phyloP scores from a whole-genome alignment of 2,888 invertebrate species.

The Sceliomorpha sp. region DNA sequence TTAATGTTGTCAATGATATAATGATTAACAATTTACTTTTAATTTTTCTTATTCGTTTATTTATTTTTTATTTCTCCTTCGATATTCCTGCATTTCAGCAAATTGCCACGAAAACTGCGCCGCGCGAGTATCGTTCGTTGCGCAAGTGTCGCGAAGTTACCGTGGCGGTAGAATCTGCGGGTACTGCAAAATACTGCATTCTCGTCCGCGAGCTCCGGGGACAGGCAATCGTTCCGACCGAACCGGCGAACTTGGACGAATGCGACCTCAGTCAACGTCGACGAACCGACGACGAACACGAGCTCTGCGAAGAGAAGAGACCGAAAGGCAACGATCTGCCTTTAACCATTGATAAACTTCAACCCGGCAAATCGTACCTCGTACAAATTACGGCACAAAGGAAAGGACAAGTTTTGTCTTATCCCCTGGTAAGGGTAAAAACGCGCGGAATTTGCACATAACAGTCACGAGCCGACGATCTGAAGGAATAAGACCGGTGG shows the following conservation, averaged over 20 bases:
- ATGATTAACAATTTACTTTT: too few relatives aligned
- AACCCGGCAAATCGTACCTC: conserved; percentile 70
- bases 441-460: conserved; percentile 66
- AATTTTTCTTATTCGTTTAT: too few relatives aligned
- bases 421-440: conserved; percentile 70
- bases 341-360: conserved; percentile 68
- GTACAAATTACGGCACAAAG: conserved; percentile 72
- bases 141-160: conserved; percentile 71
- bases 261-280: conserved; percentile 70
- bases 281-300: conserved; percentile 69
- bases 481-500: too few relatives aligned
- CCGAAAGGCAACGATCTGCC: conserved; percentile 66
- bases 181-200: conserved; percentile 72
- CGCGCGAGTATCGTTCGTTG: conserved; percentile 68
- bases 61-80: too few relatives aligned
- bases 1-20: neutral
- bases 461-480: too few relatives aligned
- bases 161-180: conserved; percentile 71
- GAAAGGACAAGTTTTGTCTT: conserved; percentile 70
- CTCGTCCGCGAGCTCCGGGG: conserved; percentile 68
- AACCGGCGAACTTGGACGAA: conserved; percentile 69
- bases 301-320: conserved; percentile 70
- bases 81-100: too few relatives aligned
- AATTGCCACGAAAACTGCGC: conserved; percentile 67
- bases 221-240: conserved; percentile 58